Percentiles rank a stretch among this genome's conserved stretches.
These are phyloP conservation scores for Porites divaricata DNA, from an alignment of 92 coral and sea anemone species.

Conservation along the genomic window DNA sequence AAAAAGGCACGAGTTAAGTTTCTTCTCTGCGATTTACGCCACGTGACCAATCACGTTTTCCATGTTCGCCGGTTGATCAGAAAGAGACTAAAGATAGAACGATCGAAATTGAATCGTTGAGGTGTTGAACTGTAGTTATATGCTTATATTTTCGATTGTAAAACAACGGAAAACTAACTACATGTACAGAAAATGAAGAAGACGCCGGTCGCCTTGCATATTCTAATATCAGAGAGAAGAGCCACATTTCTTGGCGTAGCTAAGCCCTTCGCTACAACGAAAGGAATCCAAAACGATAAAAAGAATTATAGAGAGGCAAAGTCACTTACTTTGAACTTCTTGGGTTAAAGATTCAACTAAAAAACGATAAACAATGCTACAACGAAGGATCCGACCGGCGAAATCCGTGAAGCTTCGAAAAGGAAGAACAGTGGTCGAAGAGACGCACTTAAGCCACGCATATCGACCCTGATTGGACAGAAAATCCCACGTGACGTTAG, in stretches of 20 bases:
- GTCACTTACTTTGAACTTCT: conserved; percentile 34
- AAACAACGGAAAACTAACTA: too few species aligned
- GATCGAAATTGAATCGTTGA: too few species aligned
- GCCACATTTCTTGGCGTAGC: not conserved
- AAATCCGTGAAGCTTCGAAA: conserved; percentile 24
- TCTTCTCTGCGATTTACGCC: conserved; percentile 2
- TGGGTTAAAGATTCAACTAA: not conserved
- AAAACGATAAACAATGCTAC: conserved; percentile 6
- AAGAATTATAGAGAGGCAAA: not conserved
- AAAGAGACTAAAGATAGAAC: not conserved
- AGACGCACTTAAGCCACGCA: conserved; percentile 66
- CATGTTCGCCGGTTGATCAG: conserved; percentile 11
- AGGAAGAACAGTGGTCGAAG: conserved; percentile 32
- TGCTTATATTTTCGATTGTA: too few species aligned
- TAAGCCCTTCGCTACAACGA: not conserved
- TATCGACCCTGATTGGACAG: conserved; percentile 51
- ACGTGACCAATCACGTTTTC: conserved; percentile 42
- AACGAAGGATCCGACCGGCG: conserved; percentile 29
- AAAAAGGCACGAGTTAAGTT: not conserved
- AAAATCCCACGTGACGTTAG: not conserved
- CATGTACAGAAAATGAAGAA: not conserved
- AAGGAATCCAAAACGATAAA: not conserved
- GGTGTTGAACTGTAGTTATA: too few species aligned
- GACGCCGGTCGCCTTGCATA: not conserved
- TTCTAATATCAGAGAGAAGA: conserved; percentile 31